Evolutionary conservation across 2,888 invertebrate genomes (phyloP).

Genomic region (Atrina japonica): DNA sequence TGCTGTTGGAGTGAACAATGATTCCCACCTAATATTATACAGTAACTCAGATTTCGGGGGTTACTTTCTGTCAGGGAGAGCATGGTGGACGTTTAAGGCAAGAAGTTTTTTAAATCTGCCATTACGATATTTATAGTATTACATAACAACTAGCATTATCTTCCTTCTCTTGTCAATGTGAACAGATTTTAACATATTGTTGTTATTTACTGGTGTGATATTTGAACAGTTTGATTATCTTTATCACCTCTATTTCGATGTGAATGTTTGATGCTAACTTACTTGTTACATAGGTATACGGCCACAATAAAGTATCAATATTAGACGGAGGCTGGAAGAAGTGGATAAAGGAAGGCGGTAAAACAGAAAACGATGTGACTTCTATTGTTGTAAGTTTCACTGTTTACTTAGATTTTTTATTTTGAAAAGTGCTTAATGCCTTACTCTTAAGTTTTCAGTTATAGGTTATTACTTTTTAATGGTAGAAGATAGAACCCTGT

Average conservation of each 20-base stretch:
- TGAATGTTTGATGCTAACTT: too few species aligned
- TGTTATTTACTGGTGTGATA: constrained; percentile 1
- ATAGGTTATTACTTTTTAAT: too few species aligned
- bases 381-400: constrained; percentile 40
- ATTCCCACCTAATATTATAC: constrained; percentile 65
- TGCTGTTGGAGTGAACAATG: constrained; percentile 55
- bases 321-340: constrained; percentile 68
- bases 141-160: too few species aligned
- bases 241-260: neutral
- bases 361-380: constrained; percentile 33
- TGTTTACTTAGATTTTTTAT: too few species aligned
- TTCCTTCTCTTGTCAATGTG: too few species aligned
- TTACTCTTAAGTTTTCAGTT: too few species aligned
- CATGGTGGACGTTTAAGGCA: constrained; percentile 74
- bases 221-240: neutral
- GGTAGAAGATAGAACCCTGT: too few species aligned
- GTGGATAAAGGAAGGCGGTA: constrained; percentile 58
- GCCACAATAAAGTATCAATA: constrained; percentile 66
- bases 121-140: too few species aligned
- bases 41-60: constrained; percentile 62
- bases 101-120: too few species aligned
- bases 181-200: neutral
- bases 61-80: constrained; percentile 66
- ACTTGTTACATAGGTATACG: too few species aligned
- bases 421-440: too few species aligned